Evolutionary conservation across 2,797 vertebrate species (phyloP).

Genomic region (Takifugu rubripes): DNA sequence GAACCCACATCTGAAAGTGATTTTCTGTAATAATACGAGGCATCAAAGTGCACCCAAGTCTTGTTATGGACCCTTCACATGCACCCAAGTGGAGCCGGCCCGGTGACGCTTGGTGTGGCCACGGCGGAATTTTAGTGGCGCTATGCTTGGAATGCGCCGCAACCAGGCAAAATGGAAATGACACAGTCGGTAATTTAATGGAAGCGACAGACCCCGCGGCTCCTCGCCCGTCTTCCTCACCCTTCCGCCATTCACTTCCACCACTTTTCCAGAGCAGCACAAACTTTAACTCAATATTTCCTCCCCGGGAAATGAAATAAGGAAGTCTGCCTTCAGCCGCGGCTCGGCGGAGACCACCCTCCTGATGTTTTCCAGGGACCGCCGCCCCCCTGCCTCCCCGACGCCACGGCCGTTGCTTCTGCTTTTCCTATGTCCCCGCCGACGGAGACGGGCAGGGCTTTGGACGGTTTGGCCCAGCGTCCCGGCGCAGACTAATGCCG

Average conservation of each 20-base stretch:
- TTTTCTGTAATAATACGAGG: constrained; percentile 53
- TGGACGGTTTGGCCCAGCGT: constrained; percentile 66
- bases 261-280: constrained; percentile 51
- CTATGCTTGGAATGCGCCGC: constrained; percentile 15
- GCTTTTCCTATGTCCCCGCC: constrained; percentile 63
- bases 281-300: constrained; percentile 68
- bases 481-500: constrained; percentile 68
- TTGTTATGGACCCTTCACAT: constrained; percentile 38
- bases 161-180: constrained; percentile 21
- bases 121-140: constrained; percentile 23
- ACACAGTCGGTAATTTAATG: constrained; percentile 31
- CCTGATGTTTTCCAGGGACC: constrained; percentile 64
- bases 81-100: constrained; percentile 28
- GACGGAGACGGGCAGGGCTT: constrained; percentile 56
- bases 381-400: constrained; percentile 44
- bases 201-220: constrained; percentile 28
- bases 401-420: constrained; percentile 51
- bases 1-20: constrained; percentile 55
- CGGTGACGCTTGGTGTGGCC: constrained; percentile 36
- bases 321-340: constrained; percentile 68
- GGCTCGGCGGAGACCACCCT: constrained; percentile 69
- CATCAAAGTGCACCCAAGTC: constrained; percentile 55
- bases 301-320: constrained; percentile 72
- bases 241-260: constrained; percentile 30
- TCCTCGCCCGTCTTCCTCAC: constrained; percentile 9